These are phyloP conservation scores for Choristoneura fumiferana DNA, from an alignment of 1,140 invertebrate genomes.

Conservation along the genomic window DNA sequence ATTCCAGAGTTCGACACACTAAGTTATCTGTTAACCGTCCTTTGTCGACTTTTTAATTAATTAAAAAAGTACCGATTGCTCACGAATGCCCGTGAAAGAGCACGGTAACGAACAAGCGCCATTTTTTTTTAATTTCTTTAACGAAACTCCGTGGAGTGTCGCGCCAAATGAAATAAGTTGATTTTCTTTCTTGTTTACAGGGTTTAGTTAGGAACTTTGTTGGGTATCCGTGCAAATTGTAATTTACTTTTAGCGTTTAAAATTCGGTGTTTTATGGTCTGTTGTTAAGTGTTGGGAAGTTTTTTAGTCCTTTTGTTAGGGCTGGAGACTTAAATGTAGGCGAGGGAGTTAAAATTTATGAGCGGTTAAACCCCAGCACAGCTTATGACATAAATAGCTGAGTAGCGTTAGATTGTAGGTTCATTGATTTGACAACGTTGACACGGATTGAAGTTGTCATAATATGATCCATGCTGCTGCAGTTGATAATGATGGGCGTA, in stretches of 20 bases:
- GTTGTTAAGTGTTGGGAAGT: not conserved
- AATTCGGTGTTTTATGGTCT: conserved; percentile 5
- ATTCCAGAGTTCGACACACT: not conserved
- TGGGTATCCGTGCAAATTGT: not conserved
- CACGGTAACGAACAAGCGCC: not conserved
- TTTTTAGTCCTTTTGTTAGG: not conserved
- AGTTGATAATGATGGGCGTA: too few relatives aligned
- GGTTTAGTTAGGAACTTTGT: not conserved
- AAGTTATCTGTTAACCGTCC: conserved; percentile 9
- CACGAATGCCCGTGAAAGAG: conserved; percentile 6
- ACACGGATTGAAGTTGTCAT: too few relatives aligned
- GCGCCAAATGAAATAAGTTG: conserved; percentile 17
- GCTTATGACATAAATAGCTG: too few relatives aligned
- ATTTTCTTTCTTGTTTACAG: conserved; percentile 18
- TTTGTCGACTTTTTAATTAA: conserved; percentile 3
- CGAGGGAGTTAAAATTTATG: too few relatives aligned
- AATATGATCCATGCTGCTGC: too few relatives aligned
- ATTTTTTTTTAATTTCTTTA: conserved; percentile 18
- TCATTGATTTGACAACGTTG: too few relatives aligned
- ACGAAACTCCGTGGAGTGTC: conserved; percentile 16
- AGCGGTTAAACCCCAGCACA: too few relatives aligned
- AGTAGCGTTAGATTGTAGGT: too few relatives aligned
- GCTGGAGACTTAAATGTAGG: too few relatives aligned
- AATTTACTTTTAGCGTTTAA: conserved; percentile 6
- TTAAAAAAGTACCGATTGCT: conserved; percentile 6